A percentile compares a stretch with the other conserved stretches of the same genome.
Evolutionary conservation across 2,113 vertebrate genomes (phyloP).

Genomic region (human): DNA sequence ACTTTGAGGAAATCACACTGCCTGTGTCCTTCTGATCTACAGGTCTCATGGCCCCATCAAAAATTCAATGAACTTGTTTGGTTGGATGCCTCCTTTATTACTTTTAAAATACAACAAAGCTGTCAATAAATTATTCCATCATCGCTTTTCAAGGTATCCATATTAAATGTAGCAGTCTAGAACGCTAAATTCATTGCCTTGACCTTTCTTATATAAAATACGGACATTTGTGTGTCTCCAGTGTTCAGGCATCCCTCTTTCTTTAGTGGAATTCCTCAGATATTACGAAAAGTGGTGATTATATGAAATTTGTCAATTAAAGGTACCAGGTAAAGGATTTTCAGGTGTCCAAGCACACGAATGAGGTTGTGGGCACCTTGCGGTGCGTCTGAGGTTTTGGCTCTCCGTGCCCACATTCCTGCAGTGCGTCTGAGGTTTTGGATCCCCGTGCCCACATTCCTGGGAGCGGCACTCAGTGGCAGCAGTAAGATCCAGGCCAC

Average conservation of each 20-base stretch:
- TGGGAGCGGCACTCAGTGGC: accelerated
- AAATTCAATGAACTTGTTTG: background rate
- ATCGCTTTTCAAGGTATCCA: background rate
- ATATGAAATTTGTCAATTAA: background rate
- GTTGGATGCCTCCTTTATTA: background rate
- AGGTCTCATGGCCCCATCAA: background rate
- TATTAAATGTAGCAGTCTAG: background rate
- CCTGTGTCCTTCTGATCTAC: background rate
- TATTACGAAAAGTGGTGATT: background rate
- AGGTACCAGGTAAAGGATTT: background rate
- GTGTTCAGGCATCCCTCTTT: background rate
- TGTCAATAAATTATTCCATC: background rate
- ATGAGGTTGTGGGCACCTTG: background rate
- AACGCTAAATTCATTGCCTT: background rate
- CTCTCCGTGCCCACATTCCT: no score
- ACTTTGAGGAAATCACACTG: no score
- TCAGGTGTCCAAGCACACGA: background rate
- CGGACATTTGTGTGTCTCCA: background rate
- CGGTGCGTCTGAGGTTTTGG: no score
- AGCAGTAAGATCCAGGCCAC: background rate
- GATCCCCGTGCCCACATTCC: background rate
- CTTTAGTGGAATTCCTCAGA: background rate
- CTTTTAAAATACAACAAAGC: background rate
- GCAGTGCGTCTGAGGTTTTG: no score
- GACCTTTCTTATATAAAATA: background rate